phyloP scores from a whole-genome alignment of 2,113 vertebrate genomes.

The Mormoops blainvillei region DNA sequence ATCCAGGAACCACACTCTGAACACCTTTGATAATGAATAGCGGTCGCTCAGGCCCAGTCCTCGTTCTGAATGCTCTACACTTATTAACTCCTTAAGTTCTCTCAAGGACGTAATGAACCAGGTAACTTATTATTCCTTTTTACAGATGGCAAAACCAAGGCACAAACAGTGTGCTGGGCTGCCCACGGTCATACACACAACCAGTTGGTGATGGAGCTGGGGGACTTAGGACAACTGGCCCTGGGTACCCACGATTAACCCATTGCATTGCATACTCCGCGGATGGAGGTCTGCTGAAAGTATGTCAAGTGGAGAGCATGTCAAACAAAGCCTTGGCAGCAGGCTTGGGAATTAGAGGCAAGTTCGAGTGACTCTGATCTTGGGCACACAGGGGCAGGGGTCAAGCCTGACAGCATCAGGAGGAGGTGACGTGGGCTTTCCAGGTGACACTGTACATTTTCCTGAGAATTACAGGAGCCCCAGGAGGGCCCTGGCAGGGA shows the following conservation, averaged over 20 bases:
- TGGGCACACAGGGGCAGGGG: too few species aligned
- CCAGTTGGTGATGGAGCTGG: background rate
- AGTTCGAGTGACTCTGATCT: background rate
- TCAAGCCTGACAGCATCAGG: too few species aligned
- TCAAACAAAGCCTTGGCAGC: background rate
- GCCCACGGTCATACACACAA: background rate
- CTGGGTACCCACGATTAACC: background rate
- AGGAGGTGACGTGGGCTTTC: background rate
- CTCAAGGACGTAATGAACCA: background rate
- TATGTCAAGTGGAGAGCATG: background rate
- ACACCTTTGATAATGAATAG: rapidly evolving
- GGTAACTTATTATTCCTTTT: background rate
- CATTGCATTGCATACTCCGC: background rate
- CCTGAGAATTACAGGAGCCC: background rate
- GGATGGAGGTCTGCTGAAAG: background rate
- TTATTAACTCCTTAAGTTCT: background rate
- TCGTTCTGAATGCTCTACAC: background rate
- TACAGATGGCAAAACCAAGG: background rate
- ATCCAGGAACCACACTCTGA: too few species aligned
- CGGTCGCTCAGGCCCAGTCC: background rate
- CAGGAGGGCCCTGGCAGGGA: rapidly evolving
- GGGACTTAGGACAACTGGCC: background rate
- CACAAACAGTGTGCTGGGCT: background rate
- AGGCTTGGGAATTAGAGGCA: background rate
- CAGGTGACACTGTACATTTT: background rate